Conservation (phyloP, 2,113 vertebrate genomes). For the Recurvirostra avosetta region DNA sequence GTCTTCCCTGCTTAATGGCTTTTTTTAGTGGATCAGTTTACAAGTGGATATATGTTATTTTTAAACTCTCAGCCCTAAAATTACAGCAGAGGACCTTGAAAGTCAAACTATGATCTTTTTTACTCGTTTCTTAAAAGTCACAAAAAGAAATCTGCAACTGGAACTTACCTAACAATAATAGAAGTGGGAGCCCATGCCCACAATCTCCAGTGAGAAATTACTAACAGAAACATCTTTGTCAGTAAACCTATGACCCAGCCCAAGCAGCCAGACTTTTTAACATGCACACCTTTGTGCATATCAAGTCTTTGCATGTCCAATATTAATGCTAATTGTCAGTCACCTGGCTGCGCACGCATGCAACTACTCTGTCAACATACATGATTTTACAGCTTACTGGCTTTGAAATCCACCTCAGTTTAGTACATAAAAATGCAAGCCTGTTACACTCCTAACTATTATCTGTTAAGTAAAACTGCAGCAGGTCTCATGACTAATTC, state of each 20-base stretch:
- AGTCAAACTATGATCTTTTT: not conserved
- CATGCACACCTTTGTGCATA: no score
- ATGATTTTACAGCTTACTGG: not conserved
- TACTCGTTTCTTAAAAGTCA: not conserved
- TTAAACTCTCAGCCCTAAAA: not conserved
- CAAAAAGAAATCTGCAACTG: not conserved
- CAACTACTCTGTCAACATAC: not conserved
- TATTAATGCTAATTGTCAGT: not conserved
- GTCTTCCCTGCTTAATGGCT: not conserved
- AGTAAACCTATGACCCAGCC: not conserved
- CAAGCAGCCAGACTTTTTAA: not conserved
- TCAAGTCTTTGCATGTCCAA: not conserved
- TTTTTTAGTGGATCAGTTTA: not conserved
- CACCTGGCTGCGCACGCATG: not conserved
- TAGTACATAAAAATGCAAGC: not conserved
- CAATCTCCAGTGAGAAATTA: not conserved
- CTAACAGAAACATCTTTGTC: not conserved
- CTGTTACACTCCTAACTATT: not conserved
- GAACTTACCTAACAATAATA: not conserved
- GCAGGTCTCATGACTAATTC: not conserved
- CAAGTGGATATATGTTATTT: not conserved
- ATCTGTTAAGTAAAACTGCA: not conserved
- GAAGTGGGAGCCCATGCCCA: not conserved
- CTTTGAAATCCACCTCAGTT: not conserved
- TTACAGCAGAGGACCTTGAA: not conserved